A percentile compares a stretch with the other conserved stretches of the same genome.
These are phyloP conservation scores for Dione juno DNA, from an alignment of 2,888 invertebrate species.

Conservation along the genomic window DNA sequence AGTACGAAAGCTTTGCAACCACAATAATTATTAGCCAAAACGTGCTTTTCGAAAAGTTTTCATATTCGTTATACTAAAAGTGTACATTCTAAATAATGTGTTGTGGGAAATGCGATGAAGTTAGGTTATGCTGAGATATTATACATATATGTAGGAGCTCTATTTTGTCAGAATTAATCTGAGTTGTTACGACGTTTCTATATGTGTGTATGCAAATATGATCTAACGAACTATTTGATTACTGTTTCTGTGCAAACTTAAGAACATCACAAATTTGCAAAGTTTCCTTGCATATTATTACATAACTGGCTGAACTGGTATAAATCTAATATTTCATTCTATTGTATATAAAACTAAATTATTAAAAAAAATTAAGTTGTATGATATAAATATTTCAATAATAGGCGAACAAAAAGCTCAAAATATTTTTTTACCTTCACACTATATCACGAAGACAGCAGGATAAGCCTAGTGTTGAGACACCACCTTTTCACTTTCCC, in stretches of 20 bases:
- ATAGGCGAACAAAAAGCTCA: too few relatives aligned
- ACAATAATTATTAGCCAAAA: constrained; percentile 14
- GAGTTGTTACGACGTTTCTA: not conserved
- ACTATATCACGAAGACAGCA: too few relatives aligned
- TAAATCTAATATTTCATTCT: too few relatives aligned
- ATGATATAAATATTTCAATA: too few relatives aligned
- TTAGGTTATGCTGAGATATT: constrained; percentile 3
- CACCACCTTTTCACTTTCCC: too few relatives aligned
- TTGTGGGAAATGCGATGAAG: not conserved
- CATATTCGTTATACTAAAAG: not conserved
- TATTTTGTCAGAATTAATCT: constrained; percentile 4
- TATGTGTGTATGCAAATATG: not conserved
- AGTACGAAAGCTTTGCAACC: not conserved
- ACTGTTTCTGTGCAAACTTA: not conserved
- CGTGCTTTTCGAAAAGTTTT: constrained; percentile 11
- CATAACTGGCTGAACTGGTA: too few relatives aligned
- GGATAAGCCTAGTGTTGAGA: too few relatives aligned
- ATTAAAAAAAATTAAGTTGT: too few relatives aligned
- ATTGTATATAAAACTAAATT: too few relatives aligned
- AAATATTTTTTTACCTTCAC: too few relatives aligned
- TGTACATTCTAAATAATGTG: not conserved
- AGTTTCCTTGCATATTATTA: too few relatives aligned
- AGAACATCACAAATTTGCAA: not conserved
- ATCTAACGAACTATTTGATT: not conserved
- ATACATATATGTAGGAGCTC: not conserved